Percentiles rank a stretch among this genome's conserved stretches.
These are phyloP conservation scores for Rhabdomys dilectus DNA, from an alignment of 2,113 vertebrate species.

Conservation along the genomic window DNA sequence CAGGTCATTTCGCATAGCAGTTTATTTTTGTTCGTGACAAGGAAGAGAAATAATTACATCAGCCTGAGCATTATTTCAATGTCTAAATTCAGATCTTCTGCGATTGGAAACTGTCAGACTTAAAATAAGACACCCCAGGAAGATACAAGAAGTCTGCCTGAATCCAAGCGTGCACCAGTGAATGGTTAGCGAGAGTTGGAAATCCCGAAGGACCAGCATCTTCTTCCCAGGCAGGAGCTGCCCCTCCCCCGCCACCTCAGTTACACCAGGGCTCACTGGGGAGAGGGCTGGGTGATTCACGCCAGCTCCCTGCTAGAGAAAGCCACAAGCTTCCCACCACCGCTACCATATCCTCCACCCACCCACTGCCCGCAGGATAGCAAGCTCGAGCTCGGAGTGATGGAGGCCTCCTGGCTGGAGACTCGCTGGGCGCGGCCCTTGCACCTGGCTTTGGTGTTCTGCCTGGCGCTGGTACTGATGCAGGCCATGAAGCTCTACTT, in stretches of 20 bases:
- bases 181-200: not conserved
- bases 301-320: rapidly evolving
- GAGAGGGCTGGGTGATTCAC: not conserved
- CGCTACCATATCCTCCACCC: not conserved
- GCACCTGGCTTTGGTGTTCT: slow-evolving; percentile 67
- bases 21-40: slow-evolving; percentile 24
- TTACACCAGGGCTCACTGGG: rapidly evolving
- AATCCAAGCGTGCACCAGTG: not conserved
- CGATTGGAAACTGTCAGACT: not conserved
- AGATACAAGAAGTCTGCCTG: not conserved
- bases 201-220: not conserved
- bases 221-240: not conserved
- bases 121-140: not conserved
- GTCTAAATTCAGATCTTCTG: slow-evolving; percentile 15
- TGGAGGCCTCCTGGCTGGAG: slow-evolving; percentile 71
- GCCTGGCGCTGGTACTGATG: slow-evolving; percentile 72
- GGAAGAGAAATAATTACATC: slow-evolving; percentile 32
- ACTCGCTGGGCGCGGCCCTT: slow-evolving; percentile 70
- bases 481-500: slow-evolving; percentile 78
- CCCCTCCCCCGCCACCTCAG: not conserved
- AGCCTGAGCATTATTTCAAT: slow-evolving; percentile 39
- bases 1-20: not conserved
- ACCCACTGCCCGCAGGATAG: rapidly evolving
- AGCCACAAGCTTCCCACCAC: not conserved
- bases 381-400: not conserved